Evolutionary conservation across 2,113 vertebrate genomes (phyloP).

Genomic region (Cinclus mexicanus): DNA sequence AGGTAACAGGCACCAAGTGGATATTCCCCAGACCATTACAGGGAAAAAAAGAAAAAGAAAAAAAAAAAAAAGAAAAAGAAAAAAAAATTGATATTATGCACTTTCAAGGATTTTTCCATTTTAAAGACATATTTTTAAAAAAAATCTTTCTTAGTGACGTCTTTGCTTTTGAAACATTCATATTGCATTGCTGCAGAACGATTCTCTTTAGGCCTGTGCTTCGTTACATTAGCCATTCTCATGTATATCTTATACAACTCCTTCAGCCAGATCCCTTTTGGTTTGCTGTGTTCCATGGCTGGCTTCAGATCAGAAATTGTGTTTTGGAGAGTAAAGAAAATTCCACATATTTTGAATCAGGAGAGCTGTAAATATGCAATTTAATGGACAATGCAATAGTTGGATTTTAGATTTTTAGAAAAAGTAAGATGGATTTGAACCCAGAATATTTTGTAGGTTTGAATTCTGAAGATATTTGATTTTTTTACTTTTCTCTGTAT

Average conservation of each 20-base stretch:
- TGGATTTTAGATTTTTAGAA: background rate
- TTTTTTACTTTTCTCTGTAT: background rate
- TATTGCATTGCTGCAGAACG: background rate
- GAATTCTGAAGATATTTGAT: background rate
- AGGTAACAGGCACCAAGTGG: background rate
- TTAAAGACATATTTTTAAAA: background rate
- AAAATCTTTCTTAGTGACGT: background rate
- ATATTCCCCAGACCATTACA: background rate
- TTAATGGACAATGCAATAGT: background rate
- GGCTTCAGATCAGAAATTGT: background rate
- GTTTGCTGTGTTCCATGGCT: background rate
- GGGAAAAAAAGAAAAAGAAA: no score
- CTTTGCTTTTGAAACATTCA: background rate
- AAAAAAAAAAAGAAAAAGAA: no score
- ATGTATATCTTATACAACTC: background rate
- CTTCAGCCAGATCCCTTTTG: background rate
- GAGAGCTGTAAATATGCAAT: background rate
- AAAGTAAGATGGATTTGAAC: background rate
- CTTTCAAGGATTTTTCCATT: background rate
- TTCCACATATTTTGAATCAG: background rate
- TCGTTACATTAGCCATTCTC: background rate
- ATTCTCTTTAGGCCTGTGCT: background rate
- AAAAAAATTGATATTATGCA: background rate
- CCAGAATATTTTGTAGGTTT: background rate
- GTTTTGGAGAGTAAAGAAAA: background rate